Percentiles rank a stretch among this genome's conserved stretches.
Conservation (phyloP, 2,888 invertebrate species). For the Griposia aprilina region DNA sequence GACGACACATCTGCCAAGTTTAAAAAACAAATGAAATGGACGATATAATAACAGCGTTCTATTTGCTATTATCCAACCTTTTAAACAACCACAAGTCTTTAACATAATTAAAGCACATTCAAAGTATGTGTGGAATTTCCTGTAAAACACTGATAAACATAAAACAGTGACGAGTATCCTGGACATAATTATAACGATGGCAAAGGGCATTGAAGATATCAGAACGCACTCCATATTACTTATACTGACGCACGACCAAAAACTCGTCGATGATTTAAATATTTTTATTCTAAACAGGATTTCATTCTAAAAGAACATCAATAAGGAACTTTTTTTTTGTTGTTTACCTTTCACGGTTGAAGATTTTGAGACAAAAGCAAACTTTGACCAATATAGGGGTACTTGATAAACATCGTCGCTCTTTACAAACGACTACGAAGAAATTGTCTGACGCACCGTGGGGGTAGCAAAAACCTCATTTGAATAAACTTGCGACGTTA, state of each 20-base stretch:
- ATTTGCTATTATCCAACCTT: constrained; percentile 1
- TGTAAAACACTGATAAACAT: constrained; percentile 56
- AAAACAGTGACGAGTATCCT: constrained; percentile 55
- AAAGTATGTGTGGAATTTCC: constrained; percentile 48
- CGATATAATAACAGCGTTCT: neutral
- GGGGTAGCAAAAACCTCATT: constrained; percentile 79
- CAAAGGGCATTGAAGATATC: constrained; percentile 60
- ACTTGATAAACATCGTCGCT: constrained; percentile 50
- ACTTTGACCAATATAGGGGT: constrained; percentile 49
- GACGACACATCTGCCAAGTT: constrained; percentile 2
- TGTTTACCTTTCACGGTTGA: constrained; percentile 36
- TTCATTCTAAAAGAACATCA: constrained; percentile 28
- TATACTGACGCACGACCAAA: constrained; percentile 21
- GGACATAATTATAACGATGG: constrained; percentile 49
- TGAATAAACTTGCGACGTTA: constrained; percentile 75
- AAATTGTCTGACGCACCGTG: constrained; percentile 71
- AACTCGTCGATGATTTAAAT: constrained; percentile 26
- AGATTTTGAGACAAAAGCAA: constrained; percentile 44
- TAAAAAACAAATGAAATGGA: constrained; percentile 9
- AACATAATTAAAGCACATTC: constrained; percentile 15
- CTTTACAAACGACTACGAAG: constrained; percentile 54
- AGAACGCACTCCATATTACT: constrained; percentile 10
- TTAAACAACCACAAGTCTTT: constrained; percentile 19
- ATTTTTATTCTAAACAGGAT: constrained; percentile 47
- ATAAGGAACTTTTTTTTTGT: constrained; percentile 32